phyloP scores from a whole-genome alignment of 2,797 vertebrate species.

The Poecilia picta region DNA sequence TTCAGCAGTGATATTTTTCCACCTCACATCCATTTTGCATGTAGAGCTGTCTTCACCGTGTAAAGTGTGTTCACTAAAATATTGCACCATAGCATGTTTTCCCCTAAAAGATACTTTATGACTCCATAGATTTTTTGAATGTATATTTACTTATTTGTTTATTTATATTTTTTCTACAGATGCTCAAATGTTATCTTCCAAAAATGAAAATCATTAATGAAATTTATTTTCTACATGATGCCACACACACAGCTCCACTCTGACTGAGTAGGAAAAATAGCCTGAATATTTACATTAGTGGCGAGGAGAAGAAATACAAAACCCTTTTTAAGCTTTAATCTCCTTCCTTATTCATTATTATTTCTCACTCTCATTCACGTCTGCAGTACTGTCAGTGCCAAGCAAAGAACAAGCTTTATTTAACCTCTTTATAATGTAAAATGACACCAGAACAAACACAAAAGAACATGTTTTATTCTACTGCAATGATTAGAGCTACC shows the following conservation, averaged over 20 bases:
- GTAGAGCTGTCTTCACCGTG: neutral
- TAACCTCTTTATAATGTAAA: conserved; percentile 31
- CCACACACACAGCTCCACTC: conserved; percentile 13
- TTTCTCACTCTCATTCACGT: conserved; percentile 1
- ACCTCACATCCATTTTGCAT: neutral
- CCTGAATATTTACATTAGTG: conserved; percentile 31
- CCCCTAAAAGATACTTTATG: no score
- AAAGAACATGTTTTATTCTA: conserved; percentile 29
- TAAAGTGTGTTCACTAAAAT: neutral
- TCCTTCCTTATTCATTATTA: neutral
- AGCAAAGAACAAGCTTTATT: conserved; percentile 17
- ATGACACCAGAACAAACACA: conserved; percentile 32
- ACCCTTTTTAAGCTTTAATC: conserved; percentile 25
- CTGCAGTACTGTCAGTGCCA: conserved; percentile 5
- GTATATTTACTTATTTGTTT: neutral
- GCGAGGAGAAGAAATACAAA: conserved; percentile 29
- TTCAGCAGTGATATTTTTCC: neutral
- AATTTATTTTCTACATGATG: neutral
- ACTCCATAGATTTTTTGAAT: neutral
- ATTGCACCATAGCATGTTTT: neutral
- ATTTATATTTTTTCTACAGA: neutral
- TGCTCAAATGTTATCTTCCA: neutral
- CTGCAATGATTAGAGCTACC: conserved; percentile 12
- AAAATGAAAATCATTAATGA: neutral
- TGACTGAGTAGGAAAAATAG: conserved; percentile 38